A percentile compares a stretch with the other conserved stretches of the same genome.
Conservation (phyloP, 2,888 invertebrate genomes). For the Cabera pusaria region DNA sequence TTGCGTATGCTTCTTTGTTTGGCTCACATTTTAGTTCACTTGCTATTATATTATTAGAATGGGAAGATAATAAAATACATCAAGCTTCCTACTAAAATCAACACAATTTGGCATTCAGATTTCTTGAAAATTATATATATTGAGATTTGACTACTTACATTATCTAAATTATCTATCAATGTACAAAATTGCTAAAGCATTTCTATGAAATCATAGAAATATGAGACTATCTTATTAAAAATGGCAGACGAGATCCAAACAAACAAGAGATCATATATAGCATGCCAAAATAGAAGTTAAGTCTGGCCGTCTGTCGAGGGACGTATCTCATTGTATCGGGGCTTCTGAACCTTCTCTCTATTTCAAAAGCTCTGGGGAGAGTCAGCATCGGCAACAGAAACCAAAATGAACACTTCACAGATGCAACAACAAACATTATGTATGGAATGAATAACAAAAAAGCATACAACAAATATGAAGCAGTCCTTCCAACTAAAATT, state of each 20-base stretch:
- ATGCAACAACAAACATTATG: conserved; percentile 93
- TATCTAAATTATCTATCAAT: too few species aligned
- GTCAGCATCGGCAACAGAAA: conserved; percentile 95
- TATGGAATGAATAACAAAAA: conserved; percentile 95
- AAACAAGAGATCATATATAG: conserved; percentile 93
- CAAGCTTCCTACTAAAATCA: too few species aligned
- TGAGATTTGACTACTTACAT: too few species aligned
- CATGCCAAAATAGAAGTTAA: conserved; percentile 95
- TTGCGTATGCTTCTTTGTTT: too few species aligned
- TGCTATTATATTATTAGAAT: too few species aligned
- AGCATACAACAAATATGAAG: conserved; percentile 95
- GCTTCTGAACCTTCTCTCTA: conserved; percentile 94
- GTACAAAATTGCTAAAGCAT: too few species aligned
- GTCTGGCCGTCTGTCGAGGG: conserved; percentile 93
- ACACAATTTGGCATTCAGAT: too few species aligned
- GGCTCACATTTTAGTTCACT: too few species aligned
- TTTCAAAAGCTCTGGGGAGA: conserved; percentile 93
- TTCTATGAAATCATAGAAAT: too few species aligned
- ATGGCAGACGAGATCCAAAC: conserved; percentile 86
- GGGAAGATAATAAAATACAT: too few species aligned
- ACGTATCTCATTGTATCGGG: conserved; percentile 90
- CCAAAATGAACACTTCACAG: conserved; percentile 93
- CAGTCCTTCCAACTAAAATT: conserved; percentile 95
- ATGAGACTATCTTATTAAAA: conserved; percentile 66
- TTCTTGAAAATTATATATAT: too few species aligned